phyloP scores from a whole-genome alignment of 2,113 vertebrate species.

The Antechinus stuartii region DNA sequence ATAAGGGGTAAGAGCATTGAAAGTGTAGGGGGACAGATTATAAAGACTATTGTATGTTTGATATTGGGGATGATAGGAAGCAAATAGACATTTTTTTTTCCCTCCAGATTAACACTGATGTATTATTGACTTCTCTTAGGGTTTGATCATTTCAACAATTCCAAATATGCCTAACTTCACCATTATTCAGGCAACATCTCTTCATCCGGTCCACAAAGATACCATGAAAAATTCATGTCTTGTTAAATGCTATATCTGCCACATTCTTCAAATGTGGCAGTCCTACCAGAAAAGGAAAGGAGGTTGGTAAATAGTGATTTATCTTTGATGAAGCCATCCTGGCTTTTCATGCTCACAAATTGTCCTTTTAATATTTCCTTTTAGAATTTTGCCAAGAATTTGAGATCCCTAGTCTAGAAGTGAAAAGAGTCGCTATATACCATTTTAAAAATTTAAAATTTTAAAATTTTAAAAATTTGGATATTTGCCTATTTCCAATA shows the following conservation, averaged over 20 bases:
- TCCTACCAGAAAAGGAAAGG: neutral
- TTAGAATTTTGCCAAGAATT: neutral
- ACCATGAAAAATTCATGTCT: neutral
- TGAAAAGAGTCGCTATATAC: neutral
- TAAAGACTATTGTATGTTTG: neutral
- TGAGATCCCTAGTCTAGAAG: neutral
- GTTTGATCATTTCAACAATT: neutral
- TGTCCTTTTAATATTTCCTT: neutral
- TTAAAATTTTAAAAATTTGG: neutral
- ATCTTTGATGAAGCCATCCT: neutral
- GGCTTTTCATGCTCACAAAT: neutral
- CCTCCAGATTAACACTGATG: neutral
- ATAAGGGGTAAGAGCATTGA: neutral
- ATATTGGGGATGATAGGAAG: neutral
- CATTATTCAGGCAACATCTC: neutral
- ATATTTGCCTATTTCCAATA: neutral
- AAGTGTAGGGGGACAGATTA: neutral
- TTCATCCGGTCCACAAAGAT: neutral
- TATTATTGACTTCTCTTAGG: neutral
- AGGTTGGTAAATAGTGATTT: neutral
- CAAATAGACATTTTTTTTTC: neutral
- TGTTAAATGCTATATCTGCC: neutral
- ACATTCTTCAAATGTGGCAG: neutral
- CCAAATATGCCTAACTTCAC: neutral
- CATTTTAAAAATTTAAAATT: neutral